Evolutionary conservation across 2,113 vertebrate genomes (phyloP), one percentile per base, ranked within the genome.

Genomic region (Equus przewalskii): DNA sequence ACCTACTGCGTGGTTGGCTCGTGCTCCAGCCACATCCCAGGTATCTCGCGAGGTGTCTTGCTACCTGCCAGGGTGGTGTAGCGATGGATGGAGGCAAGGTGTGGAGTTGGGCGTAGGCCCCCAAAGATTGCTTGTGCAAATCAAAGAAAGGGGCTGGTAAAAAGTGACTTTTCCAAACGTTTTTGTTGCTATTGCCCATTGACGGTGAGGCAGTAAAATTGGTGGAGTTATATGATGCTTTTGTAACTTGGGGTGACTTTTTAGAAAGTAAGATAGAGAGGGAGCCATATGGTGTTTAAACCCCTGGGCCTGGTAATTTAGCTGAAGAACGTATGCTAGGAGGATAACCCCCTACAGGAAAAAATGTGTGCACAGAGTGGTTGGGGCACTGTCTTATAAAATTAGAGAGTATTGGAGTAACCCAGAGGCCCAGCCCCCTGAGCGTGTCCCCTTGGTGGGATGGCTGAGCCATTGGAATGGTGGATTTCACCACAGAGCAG

Each of bases 391-490:
- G 0, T 69, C 67, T 36, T 33, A 12, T 46, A 64, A 46, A 70
- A 16, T 8, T 15, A 67, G 5, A 12, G 67, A 16, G 12, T 15
- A 2, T 33, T 0, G 64, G 67, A 10, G 11, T 33, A 22, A 33
- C 5, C 33, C 5, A 21, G 33, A 26, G 21, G 18, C 22, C 56
- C 24, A 6, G 80, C 16, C 4, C 8, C 56, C 49, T 1, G 33
- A 10, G 21, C 18, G 3, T 3, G 30, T 30, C 19, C 51, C 67
- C 41, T 0, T 0, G 0, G 9, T 1, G 13, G 44, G 60, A 13
- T 41, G 15, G 41, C 28, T 2, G 49, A 49, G 49, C 30, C 30
- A 0, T 3, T 22, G 22, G 46, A 15, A 8, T 7, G n/a, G 21
- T 72, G 4, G 21, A 2, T n/a, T 8, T n/a, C 24, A 65, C 24